phyloP scores from a whole-genome alignment of 2,888 invertebrate genomes.

The Himalopsyche kuldschensis region DNA sequence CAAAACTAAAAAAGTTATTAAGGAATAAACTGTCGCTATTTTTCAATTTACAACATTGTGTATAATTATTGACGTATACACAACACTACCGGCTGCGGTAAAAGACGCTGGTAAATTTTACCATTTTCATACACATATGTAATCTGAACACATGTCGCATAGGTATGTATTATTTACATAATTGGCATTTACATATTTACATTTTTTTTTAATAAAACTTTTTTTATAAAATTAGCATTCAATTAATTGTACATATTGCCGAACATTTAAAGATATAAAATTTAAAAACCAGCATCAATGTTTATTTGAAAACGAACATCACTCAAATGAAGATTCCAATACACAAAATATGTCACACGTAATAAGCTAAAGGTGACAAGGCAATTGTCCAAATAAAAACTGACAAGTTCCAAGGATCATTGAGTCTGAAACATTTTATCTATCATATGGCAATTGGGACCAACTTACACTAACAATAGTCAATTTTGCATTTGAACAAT shows the following conservation, averaged over 20 bases:
- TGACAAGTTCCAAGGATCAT: no score
- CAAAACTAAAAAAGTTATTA: background rate
- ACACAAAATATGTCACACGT: background rate
- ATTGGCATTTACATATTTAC: conserved; percentile 37
- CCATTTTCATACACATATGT: conserved; percentile 11
- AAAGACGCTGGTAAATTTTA: conserved; percentile 1
- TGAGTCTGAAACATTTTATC: no score
- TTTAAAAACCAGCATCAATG: background rate
- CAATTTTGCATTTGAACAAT: no score
- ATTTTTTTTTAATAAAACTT: conserved; percentile 15
- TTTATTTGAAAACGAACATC: background rate
- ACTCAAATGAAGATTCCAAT: background rate
- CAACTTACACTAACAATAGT: no score
- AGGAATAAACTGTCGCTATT: background rate
- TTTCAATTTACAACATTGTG: background rate
- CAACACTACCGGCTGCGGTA: background rate
- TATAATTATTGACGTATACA: background rate
- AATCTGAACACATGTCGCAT: conserved; percentile 30
- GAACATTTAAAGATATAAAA: conserved; percentile 2
- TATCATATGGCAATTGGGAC: no score
- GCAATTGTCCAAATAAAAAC: background rate
- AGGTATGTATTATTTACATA: conserved; percentile 31
- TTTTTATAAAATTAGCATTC: conserved; percentile 23
- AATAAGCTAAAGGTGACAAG: background rate
- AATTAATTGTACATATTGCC: conserved; percentile 16